Evolutionary conservation across 2,797 vertebrate species (phyloP).

Genomic region (Graptemys geographica): DNA sequence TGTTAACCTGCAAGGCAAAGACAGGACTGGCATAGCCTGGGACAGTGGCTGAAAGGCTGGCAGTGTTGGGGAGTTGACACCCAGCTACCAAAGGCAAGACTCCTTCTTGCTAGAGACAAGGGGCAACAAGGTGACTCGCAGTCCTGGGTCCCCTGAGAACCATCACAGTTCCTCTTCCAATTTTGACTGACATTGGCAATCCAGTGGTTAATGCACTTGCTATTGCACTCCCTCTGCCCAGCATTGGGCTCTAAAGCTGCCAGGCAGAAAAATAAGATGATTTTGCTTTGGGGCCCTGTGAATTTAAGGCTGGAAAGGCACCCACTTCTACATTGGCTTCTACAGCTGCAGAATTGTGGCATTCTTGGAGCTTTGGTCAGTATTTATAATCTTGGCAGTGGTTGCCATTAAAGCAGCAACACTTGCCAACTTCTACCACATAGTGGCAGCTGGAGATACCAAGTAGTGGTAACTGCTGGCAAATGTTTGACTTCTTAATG

Average conservation of each 20-base stretch:
- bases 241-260: background rate
- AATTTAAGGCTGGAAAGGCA: constrained; percentile 19
- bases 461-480: background rate
- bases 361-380: constrained; percentile 46
- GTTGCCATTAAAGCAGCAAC: background rate
- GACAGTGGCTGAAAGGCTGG: background rate
- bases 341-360: constrained; percentile 1
- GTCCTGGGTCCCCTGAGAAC: no score
- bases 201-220: background rate
- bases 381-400: background rate
- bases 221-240: background rate
- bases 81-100: no score
- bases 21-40: no score
- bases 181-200: background rate
- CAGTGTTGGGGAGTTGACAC: background rate
- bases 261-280: background rate
- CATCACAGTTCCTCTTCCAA: background rate
- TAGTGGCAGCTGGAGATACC: no score
- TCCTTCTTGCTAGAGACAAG: background rate
- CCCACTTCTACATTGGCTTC: background rate
- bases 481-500: background rate
- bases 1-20: background rate
- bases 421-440: background rate
- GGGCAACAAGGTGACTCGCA: background rate
- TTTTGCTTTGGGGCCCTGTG: constrained; percentile 15